Conservation (phyloP, 2,113 vertebrate genomes). For the Okapia johnstoni region DNA sequence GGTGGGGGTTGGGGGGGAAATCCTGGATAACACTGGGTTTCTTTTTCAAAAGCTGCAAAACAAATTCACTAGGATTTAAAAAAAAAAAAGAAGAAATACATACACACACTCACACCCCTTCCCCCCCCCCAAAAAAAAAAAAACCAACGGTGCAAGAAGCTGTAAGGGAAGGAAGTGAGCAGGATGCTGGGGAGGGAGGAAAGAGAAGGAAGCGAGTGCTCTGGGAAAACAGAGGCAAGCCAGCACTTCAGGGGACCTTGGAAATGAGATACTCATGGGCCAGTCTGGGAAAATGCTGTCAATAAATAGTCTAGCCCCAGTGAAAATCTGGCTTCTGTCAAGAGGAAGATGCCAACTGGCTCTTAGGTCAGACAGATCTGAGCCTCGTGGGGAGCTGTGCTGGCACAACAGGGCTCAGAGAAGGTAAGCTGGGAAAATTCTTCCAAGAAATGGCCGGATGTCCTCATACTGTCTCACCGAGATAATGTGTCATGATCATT, state of each 20-base stretch:
- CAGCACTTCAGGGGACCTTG: slow-evolving; percentile 48
- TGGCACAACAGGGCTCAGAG: slow-evolving; percentile 25
- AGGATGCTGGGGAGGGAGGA: slow-evolving; percentile 56
- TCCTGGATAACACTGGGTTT: background rate
- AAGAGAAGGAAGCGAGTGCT: slow-evolving; percentile 41
- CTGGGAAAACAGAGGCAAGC: slow-evolving; percentile 57
- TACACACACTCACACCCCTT: background rate
- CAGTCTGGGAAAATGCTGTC: slow-evolving; percentile 50
- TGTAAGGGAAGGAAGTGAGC: slow-evolving; percentile 66
- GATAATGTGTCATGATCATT: slow-evolving; percentile 26
- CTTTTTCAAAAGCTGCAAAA: slow-evolving; percentile 38
- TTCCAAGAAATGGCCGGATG: background rate
- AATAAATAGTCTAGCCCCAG: slow-evolving; percentile 56
- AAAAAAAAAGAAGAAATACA: background rate
- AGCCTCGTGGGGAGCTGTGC: background rate
- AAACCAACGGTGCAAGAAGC: slow-evolving; percentile 5
- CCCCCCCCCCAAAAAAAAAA: background rate
- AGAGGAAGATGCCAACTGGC: slow-evolving; percentile 57
- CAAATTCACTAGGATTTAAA: background rate
- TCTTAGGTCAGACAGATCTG: slow-evolving; percentile 52
- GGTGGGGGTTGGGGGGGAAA: accelerated
- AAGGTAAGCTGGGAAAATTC: slow-evolving; percentile 41
- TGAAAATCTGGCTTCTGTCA: slow-evolving; percentile 64
- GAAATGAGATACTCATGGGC: slow-evolving; percentile 42
- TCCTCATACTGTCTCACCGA: slow-evolving; percentile 20